Evolutionary conservation across 2,888 invertebrate genomes (phyloP), one percentile per base, ranked within the genome.

Genomic region (Phragmatobia fuliginosa): DNA sequence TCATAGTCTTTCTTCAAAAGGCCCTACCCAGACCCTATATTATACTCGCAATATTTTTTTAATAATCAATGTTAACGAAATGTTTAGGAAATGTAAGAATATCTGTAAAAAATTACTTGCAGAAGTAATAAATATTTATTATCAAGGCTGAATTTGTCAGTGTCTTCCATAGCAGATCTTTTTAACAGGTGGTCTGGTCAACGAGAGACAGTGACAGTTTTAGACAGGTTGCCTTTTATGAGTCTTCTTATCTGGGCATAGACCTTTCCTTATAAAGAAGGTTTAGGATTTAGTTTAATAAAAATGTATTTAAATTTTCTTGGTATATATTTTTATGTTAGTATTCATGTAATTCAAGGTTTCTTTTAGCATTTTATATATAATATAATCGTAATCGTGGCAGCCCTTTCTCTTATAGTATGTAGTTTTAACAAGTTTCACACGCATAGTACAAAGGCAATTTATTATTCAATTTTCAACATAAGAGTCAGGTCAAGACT

Each of bases 401-500:
- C 10, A 49, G 21, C 21, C 45, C 21, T 49, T 49, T 49, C 45
- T n/a, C 21, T 21, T 49, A 49, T 21, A 49, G 41, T 41, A 41
- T 41, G 45, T 64, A 64, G 63, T 49, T 64, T 32, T 60, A 60
- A 36, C 32, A 74, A 78, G 75, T 78, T 82, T 80, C 68, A 68
- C 68, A 78, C 65, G 66, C 67, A 36, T 66, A 70, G 62, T 65
- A 62, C 68, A 75, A 78, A 75, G 61, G 67, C 66, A 78, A 78
- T 74, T 74, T 72, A 72, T 72, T 77, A 70, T 76, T 68, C 75
- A 74, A 73, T 76, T 66, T 74, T 71, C 68, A 70, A 74, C 67
- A 73, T 78, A 74, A 72, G 73, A 68, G 56, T 70, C 66, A 64
- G 58, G 73, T 78, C 77, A 73, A 74, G 73, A 74, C 77, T 74